A percentile compares a stretch with the other conserved stretches of the same genome.
These are phyloP conservation scores for Petrophora chlorosata DNA, from an alignment of 2,888 invertebrate species.

Conservation along the genomic window DNA sequence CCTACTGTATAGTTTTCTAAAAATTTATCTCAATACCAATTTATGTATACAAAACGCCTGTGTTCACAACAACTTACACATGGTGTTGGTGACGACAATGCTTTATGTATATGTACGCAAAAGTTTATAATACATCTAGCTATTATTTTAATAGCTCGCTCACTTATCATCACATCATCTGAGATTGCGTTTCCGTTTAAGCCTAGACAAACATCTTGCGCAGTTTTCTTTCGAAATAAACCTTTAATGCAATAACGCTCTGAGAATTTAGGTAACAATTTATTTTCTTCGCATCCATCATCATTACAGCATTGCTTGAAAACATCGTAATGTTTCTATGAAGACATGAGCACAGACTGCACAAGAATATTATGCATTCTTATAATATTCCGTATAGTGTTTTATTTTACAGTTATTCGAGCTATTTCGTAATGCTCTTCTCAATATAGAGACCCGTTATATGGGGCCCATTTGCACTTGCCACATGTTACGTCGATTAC, in stretches of 20 bases:
- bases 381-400: conserved; percentile 17
- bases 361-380: conserved; percentile 12
- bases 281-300: conserved; percentile 33
- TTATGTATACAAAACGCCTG: not conserved
- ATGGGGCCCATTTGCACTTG: conserved; percentile 68
- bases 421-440: conserved; percentile 52
- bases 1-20: conserved; percentile 4
- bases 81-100: not conserved
- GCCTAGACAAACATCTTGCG: conserved; percentile 30
- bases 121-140: conserved; percentile 8
- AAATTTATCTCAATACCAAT: not conserved
- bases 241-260: conserved; percentile 37
- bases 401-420: conserved; percentile 45
- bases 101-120: not conserved
- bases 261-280: conserved; percentile 30
- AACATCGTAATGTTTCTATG: conserved; percentile 12
- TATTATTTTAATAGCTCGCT: conserved; percentile 32
- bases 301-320: conserved; percentile 21
- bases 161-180: conserved; percentile 28
- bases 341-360: conserved; percentile 1
- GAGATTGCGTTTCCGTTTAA: conserved; percentile 33
- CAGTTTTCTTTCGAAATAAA: conserved; percentile 37
- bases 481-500: conserved; percentile 67
- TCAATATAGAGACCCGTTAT: conserved; percentile 66
- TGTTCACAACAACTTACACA: not conserved